Conservation (phyloP, 2,797 vertebrate species). For the Sylvia borin region DNA sequence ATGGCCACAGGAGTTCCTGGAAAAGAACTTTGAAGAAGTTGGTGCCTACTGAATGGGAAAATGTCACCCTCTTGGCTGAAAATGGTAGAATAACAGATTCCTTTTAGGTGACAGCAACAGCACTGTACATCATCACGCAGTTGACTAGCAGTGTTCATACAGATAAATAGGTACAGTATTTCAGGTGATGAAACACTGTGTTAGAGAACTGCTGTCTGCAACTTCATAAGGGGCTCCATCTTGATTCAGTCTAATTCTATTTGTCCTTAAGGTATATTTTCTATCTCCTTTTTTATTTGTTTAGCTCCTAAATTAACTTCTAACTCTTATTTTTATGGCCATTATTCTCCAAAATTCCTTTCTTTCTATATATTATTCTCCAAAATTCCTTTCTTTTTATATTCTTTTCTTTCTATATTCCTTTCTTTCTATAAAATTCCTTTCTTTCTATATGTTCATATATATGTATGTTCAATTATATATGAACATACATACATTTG, state of each 20-base stretch:
- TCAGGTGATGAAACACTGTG: background rate
- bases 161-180: fast-evolving
- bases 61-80: background rate
- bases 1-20: background rate
- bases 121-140: background rate
- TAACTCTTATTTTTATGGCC: background rate
- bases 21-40: background rate
- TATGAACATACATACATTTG: background rate
- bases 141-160: background rate
- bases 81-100: background rate
- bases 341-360: background rate
- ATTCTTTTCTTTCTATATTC: background rate
- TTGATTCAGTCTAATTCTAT: background rate
- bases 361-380: background rate
- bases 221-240: fast-evolving
- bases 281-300: background rate
- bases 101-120: background rate
- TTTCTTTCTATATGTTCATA: background rate
- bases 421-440: background rate
- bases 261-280: background rate
- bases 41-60: background rate
- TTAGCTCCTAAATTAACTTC: background rate
- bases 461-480: background rate
- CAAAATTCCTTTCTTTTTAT: background rate
- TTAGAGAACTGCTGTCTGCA: background rate